phyloP scores from a whole-genome alignment of 2,888 invertebrate genomes.

The Lasioglossum lativentre region DNA sequence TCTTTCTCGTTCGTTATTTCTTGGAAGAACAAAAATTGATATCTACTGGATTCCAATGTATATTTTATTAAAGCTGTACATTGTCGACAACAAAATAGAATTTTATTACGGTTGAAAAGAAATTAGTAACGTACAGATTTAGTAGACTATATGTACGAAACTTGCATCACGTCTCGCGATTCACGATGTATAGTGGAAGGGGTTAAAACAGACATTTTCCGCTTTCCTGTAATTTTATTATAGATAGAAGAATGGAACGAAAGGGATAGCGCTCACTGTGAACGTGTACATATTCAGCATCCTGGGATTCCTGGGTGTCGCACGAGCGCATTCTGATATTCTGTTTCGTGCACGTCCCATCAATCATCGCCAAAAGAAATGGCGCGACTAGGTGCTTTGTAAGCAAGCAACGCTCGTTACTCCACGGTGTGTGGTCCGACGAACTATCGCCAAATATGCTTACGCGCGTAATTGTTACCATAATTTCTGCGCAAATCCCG shows the following conservation, averaged over 20 bases:
- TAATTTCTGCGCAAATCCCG: conserved; percentile 16
- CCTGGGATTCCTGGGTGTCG: not conserved
- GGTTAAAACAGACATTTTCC: not conserved
- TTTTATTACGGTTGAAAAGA: not conserved
- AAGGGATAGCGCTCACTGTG: conserved; percentile 1
- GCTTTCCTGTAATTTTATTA: not conserved
- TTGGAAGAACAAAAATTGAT: not conserved
- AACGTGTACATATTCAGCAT: conserved; percentile 32
- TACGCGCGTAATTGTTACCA: conserved; percentile 20
- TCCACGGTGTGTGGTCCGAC: conserved; percentile 16
- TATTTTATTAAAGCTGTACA: not conserved
- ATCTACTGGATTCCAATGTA: not conserved
- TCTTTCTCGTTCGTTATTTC: not conserved
- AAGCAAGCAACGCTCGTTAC: conserved; percentile 35
- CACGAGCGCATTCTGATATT: conserved; percentile 11
- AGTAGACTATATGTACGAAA: not conserved
- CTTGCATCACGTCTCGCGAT: too few relatives aligned
- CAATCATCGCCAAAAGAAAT: conserved; percentile 34
- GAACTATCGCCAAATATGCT: conserved; percentile 31
- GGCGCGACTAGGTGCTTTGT: conserved; percentile 28
- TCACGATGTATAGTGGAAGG: not conserved
- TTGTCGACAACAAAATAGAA: not conserved
- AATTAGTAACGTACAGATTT: not conserved
- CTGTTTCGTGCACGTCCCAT: conserved; percentile 7
- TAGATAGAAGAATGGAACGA: not conserved